Evolutionary conservation across 1,140 invertebrate genomes (phyloP).

Genomic region (Apis dorsata): DNA sequence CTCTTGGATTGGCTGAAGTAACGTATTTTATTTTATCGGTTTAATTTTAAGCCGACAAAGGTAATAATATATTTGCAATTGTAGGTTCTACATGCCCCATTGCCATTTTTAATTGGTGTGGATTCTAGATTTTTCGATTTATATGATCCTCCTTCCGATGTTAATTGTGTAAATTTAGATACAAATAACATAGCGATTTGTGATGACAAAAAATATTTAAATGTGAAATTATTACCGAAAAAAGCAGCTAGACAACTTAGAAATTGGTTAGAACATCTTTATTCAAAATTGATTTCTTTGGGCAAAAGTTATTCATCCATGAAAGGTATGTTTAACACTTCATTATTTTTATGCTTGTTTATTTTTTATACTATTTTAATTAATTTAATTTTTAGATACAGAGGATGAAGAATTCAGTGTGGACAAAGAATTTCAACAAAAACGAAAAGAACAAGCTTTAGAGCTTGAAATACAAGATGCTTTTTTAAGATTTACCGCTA

Average conservation of each 20-base stretch:
- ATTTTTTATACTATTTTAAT: background rate
- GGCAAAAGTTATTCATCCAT: slow-evolving; percentile 70
- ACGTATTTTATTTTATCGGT: slow-evolving; percentile 27
- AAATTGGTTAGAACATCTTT: slow-evolving; percentile 86
- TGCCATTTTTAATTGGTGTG: slow-evolving; percentile 98
- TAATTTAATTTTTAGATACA: slow-evolving; percentile 45
- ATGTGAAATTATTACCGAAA: slow-evolving; percentile 93
- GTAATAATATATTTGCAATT: slow-evolving; percentile 23
- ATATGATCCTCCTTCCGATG: slow-evolving; percentile 97
- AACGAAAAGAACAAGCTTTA: slow-evolving; percentile 87
- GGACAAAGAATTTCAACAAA: slow-evolving; percentile 87
- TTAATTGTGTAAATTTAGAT: slow-evolving; percentile 98
- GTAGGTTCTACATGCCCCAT: slow-evolving; percentile 93
- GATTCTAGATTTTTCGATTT: slow-evolving; percentile 98
- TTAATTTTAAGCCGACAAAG: background rate
- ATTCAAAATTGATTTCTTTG: slow-evolving; percentile 80
- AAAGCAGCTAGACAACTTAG: slow-evolving; percentile 89
- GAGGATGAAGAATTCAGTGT: slow-evolving; percentile 80
- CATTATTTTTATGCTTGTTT: background rate
- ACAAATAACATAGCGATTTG: slow-evolving; percentile 96
- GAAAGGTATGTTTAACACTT: slow-evolving; percentile 72
- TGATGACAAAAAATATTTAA: slow-evolving; percentile 92
- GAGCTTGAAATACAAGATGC: slow-evolving; percentile 98
- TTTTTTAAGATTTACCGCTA: slow-evolving; percentile 97
- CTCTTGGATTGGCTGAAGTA: slow-evolving; percentile 89